Percentiles rank a stretch among this genome's conserved stretches.
Conservation (phyloP, 2,888 invertebrate genomes). For the Trissoscelio sp. region DNA sequence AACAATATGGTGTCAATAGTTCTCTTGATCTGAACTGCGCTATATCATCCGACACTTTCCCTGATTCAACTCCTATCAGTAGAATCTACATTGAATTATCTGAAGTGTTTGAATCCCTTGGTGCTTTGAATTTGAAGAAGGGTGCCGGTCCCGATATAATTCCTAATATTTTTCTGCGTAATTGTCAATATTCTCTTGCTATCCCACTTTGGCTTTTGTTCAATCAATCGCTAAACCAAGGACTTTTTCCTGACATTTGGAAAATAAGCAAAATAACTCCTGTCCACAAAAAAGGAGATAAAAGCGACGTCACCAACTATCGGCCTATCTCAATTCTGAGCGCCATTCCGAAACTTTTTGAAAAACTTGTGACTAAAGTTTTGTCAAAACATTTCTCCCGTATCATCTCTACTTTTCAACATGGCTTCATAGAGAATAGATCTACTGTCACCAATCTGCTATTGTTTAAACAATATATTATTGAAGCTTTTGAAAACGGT, state of each 20-base stretch:
- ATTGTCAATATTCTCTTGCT: constrained; percentile 4
- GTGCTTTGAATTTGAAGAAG: neutral
- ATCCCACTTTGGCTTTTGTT: neutral
- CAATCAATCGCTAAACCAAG: no score
- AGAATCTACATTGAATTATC: neutral
- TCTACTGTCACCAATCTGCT: neutral
- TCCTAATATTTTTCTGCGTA: neutral
- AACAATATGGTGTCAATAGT: neutral
- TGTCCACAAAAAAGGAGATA: no score
- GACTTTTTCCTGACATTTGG: no score
- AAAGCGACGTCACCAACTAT: neutral
- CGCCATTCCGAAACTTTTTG: no score
- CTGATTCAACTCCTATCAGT: neutral
- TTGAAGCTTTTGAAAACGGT: neutral
- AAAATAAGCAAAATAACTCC: no score
- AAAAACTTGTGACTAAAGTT: neutral
- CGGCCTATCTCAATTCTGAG: neutral
- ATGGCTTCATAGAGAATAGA: neutral
- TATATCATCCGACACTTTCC: neutral
- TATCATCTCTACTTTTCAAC: neutral
- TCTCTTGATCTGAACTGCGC: no score
- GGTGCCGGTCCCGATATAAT: neutral
- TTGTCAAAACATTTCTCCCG: neutral
- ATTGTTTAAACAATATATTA: neutral
- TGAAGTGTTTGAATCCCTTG: neutral